Base-by-base conservation (phyloP, 1,140 invertebrate species). In the Phthorimaea operculella region DNA sequence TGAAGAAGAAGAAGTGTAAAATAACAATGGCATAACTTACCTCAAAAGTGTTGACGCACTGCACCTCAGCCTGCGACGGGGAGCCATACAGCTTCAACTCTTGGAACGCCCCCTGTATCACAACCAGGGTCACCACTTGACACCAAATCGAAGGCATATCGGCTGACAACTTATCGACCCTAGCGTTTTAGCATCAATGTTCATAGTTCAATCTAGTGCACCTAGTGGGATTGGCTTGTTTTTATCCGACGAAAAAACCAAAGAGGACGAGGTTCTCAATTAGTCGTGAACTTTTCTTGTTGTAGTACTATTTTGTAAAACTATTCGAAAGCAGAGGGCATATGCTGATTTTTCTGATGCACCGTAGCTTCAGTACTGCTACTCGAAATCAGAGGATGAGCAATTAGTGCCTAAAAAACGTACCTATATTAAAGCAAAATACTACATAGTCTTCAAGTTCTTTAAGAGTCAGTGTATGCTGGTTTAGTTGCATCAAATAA, bases 41-140 rank as follows among this genome's bases (percentile, higher is more conserved):
- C 85, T 87, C 78, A 58, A 85, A 86, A 1, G 78, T 79, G 54
- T 88, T 88, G 63, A 88, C 89, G 76, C 92, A 93, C 66, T 92
- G 90, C 49, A 90, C 87, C 61, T 90, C 88, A 39, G 91, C 91
- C 64, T 90, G 87, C n/a, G 86, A 82, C 1, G 90, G 89, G 45
- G 89, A 88, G 57, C 88, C 89, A 66, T 88, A 91, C 54, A 93
- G 79, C 82, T 92, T 92, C 59, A 93, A 81, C 68, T 93, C 91
- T 86, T 93, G 91, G 72, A 93, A 88, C 9, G 90, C 89, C 51
- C 92, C 92, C 92, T 93, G 89, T 70, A 91, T 78, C 79, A 83
- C 74, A 85, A 88, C 67, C 66, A 86, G 55, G 4, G 63, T 79
- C 65, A 83, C 52, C 55, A 83, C 68, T 54, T 64, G 60, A 33